phyloP scores from a whole-genome alignment of 2,888 invertebrate species.

The Chirona hameri region DNA sequence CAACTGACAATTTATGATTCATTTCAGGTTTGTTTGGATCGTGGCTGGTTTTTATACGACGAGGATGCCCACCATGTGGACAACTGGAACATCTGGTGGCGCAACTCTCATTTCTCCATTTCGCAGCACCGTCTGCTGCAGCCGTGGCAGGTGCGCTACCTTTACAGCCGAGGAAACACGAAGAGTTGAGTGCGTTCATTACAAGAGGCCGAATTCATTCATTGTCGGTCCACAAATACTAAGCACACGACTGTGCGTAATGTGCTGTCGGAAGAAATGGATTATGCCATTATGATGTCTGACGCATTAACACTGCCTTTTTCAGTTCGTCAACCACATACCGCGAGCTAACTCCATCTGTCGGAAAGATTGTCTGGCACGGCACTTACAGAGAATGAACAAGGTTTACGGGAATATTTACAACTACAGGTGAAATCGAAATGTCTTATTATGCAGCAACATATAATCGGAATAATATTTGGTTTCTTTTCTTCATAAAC shows the following conservation, averaged over 20 bases:
- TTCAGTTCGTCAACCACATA: slow-evolving; percentile 65
- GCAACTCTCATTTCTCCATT: slow-evolving; percentile 68
- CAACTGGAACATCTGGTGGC: slow-evolving; percentile 83
- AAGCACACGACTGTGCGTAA: no score
- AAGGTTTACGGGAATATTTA: slow-evolving; percentile 62
- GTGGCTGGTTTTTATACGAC: slow-evolving; percentile 4
- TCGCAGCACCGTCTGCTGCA: slow-evolving; percentile 63
- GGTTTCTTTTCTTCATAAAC: no score
- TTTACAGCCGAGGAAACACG: no score
- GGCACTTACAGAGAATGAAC: slow-evolving; percentile 74
- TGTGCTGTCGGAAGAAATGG: no score
- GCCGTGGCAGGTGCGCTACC: slow-evolving; percentile 73
- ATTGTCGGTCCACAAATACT: no score
- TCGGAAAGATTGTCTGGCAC: slow-evolving; percentile 72
- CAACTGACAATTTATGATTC: no score
- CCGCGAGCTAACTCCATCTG: slow-evolving; percentile 80
- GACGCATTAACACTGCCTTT: not conserved
- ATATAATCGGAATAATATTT: no score
- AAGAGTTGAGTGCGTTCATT: no score
- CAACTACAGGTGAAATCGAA: not conserved
- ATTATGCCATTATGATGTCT: no score
- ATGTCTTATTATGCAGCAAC: no score
- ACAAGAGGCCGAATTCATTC: no score
- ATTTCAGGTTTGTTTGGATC: not conserved
- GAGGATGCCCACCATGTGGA: slow-evolving; percentile 31